Evolutionary conservation across 2,797 vertebrate species (phyloP).

Genomic region (Molossus alvarezi): DNA sequence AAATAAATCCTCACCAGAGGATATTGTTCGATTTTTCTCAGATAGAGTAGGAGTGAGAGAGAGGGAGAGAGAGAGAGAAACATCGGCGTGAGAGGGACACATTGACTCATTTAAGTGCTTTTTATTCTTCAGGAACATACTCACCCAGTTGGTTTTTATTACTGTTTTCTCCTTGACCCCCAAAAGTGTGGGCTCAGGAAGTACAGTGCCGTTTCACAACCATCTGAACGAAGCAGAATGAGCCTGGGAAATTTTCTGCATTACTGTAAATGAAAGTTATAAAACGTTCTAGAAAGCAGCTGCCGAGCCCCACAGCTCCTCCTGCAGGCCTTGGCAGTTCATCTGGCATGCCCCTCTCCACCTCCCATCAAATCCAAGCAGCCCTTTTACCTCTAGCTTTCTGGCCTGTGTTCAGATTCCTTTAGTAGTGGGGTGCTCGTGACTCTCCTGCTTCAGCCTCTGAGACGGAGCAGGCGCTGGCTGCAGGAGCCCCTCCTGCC

Average conservation of each 20-base stretch:
- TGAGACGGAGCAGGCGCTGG: not conserved
- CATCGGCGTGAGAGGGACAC: too few species aligned
- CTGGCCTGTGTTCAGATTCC: not conserved
- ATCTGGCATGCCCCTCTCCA: not conserved
- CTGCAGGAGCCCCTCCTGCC: not conserved
- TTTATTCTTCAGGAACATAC: not conserved
- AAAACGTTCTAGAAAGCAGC: not conserved
- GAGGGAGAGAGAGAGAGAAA: too few species aligned
- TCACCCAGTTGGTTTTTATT: not conserved
- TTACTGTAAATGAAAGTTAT: not conserved
- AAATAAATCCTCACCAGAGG: too few species aligned
- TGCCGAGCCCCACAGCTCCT: not conserved
- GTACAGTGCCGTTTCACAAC: not conserved
- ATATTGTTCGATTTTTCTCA: too few species aligned
- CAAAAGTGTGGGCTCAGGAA: not conserved
- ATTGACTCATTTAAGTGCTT: not conserved
- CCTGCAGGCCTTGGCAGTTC: not conserved
- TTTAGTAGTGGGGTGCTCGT: not conserved
- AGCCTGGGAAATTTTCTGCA: not conserved
- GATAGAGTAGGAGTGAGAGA: too few species aligned
- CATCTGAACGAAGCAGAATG: not conserved
- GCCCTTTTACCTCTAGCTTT: not conserved
- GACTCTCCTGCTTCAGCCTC: not conserved
- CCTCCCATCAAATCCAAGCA: not conserved
- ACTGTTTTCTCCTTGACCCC: not conserved